phyloP scores from a whole-genome alignment of 1,140 invertebrate genomes.

The Cephus cinctus region DNA sequence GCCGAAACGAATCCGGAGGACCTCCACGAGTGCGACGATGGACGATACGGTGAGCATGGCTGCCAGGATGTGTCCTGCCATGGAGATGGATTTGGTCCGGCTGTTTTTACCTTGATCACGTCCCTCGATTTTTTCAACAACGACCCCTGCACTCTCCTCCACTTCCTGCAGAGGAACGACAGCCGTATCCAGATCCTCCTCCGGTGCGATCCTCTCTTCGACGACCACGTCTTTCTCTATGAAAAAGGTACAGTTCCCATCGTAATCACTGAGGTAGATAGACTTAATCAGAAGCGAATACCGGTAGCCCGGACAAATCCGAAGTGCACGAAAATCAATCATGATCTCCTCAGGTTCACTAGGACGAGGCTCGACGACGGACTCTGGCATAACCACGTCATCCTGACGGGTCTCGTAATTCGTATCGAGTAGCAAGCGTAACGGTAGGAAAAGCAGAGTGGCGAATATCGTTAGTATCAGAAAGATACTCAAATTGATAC shows the following conservation, averaged over 20 bases:
- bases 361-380: neutral
- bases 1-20: conserved; percentile 38
- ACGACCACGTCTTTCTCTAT: neutral
- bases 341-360: neutral
- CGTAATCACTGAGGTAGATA: conserved; percentile 33
- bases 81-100: conserved; percentile 32
- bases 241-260: conserved; percentile 38
- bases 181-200: neutral
- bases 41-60: conserved; percentile 40
- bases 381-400: neutral
- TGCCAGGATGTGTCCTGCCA: conserved; percentile 41
- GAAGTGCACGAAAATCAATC: conserved; percentile 33
- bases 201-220: neutral
- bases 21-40: conserved; percentile 41
- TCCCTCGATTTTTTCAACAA: conserved; percentile 5
- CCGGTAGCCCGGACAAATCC: conserved; percentile 30
- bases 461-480: conserved; percentile 39
- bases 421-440: conserved; percentile 36
- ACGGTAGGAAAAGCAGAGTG: conserved; percentile 36
- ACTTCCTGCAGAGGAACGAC: neutral
- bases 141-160: conserved; percentile 7
- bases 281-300: conserved; percentile 31
- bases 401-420: conserved; percentile 24
- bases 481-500: conserved; percentile 41
- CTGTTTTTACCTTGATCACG: conserved; percentile 20